Evolutionary conservation across 2,888 invertebrate species (phyloP), one percentile per base, ranked within the genome.

Genomic region (Matsumyia berberina): DNA sequence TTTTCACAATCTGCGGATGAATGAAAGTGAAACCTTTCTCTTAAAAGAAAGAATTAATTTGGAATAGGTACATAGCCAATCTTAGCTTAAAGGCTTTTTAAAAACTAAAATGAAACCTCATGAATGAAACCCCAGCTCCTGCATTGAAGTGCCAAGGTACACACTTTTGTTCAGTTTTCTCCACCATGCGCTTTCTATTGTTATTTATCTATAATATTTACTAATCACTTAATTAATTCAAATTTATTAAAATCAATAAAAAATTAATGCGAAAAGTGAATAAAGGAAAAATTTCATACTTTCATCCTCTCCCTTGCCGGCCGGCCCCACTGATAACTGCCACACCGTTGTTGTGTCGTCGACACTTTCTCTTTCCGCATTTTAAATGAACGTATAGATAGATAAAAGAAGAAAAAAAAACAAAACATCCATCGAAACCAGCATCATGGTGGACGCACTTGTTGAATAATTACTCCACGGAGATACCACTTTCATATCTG

Each of bases 401-500:
- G n/a, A n/a, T n/a, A n/a, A n/a, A n/a, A n/a, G n/a, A n/a, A n/a
- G n/a, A n/a, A n/a, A n/a, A 7, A 33, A 60, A 6, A 67, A 17
- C 31, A 42, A 17, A 44, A 42, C 42, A 60, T 35, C 5, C 39
- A 67, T 80, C 11, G n/a, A 53, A 76, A n/a, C 33, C 39, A 64
- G 64, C 81, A 66, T 81, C 76, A 15, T 51, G 17, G 57, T 42
- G 64, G 57, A 67, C 76, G 76, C 76, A 81, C 70, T 81, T 81
- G 76, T 76, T 80, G 81, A 70, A 81, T 69, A 74, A 64, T 70
- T 81, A 37, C 70, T 29, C 33, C 29, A 24, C 35, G 24, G 0
- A 35, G 33, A 66, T 58, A 66, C 70, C 66, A 76, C 81, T 77
- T 77, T 82, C 77, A 72, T 72, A 82, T 82, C 81, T 58, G 66